phyloP scores from a whole-genome alignment of 1,140 invertebrate genomes.

The Bombus impatiens region DNA sequence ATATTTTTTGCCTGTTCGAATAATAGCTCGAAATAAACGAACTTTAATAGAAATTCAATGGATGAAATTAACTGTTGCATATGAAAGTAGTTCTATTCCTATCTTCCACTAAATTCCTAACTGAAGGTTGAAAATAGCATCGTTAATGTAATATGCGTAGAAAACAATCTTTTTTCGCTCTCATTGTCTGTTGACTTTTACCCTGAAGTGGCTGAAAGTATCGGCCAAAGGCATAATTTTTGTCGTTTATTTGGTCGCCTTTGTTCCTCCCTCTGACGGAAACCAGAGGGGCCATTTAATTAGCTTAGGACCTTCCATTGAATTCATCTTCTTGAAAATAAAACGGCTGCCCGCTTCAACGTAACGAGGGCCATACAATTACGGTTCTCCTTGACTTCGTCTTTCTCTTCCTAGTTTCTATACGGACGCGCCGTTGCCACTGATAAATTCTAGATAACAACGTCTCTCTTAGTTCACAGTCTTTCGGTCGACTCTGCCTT shows the following conservation, averaged over 20 bases:
- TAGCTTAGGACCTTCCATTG: background rate
- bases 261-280: background rate
- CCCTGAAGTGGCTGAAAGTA: background rate
- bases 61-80: too few species aligned
- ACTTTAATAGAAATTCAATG: background rate
- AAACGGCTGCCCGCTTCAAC: background rate
- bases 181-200: background rate
- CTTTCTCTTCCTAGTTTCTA: background rate
- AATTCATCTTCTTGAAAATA: slow-evolving; percentile 32
- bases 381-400: background rate
- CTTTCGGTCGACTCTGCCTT: background rate
- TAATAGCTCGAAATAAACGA: background rate
- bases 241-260: background rate
- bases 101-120: background rate
- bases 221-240: background rate
- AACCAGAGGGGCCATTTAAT: slow-evolving; percentile 27
- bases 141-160: background rate
- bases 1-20: background rate
- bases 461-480: background rate
- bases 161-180: background rate
- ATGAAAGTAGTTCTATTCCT: background rate
- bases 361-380: slow-evolving; percentile 24
- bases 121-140: background rate
- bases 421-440: too few species aligned
- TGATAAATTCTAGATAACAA: slow-evolving; percentile 22